Percentiles rank a stretch among this genome's conserved stretches.
phyloP scores from a whole-genome alignment of 2,797 vertebrate genomes.

The Nannoperca australis region DNA sequence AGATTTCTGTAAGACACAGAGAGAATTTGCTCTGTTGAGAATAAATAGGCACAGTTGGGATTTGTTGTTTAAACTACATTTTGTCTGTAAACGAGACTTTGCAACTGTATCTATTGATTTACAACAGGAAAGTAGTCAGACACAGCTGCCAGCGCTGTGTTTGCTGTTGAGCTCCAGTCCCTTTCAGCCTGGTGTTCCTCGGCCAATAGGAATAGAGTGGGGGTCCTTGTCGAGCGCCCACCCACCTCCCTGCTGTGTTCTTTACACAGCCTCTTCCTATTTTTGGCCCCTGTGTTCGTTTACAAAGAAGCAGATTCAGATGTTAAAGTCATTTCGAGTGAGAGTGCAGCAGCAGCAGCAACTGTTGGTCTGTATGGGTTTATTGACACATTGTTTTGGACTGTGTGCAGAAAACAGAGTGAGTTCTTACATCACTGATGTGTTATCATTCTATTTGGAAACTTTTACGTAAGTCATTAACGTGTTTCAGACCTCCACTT shows the following conservation, averaged over 20 bases:
- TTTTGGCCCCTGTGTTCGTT: conserved; percentile 31
- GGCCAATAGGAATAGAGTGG: conserved; percentile 28
- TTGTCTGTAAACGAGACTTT: background rate
- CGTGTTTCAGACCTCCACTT: background rate
- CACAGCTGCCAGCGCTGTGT: conserved; percentile 24
- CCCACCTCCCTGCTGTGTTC: conserved; percentile 69
- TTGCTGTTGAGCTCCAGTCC: conserved; percentile 7
- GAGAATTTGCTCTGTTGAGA: background rate
- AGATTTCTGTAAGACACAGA: background rate
- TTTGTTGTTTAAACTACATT: background rate
- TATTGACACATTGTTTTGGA: too few relatives aligned
- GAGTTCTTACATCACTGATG: background rate
- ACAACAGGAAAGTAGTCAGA: background rate
- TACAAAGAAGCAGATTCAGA: conserved; percentile 31
- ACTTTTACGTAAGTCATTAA: background rate
- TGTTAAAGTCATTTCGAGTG: background rate
- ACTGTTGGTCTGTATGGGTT: too few relatives aligned
- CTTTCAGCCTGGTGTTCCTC: conserved; percentile 71
- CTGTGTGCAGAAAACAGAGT: background rate
- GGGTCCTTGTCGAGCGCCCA: conserved; percentile 53
- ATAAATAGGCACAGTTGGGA: background rate
- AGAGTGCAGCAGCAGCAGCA: background rate
- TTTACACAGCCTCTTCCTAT: conserved; percentile 60
- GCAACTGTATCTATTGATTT: background rate
- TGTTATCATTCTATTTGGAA: background rate